Evolutionary conservation across 2,797 vertebrate species (phyloP).

Genomic region (Rhabdomys pumilio): DNA sequence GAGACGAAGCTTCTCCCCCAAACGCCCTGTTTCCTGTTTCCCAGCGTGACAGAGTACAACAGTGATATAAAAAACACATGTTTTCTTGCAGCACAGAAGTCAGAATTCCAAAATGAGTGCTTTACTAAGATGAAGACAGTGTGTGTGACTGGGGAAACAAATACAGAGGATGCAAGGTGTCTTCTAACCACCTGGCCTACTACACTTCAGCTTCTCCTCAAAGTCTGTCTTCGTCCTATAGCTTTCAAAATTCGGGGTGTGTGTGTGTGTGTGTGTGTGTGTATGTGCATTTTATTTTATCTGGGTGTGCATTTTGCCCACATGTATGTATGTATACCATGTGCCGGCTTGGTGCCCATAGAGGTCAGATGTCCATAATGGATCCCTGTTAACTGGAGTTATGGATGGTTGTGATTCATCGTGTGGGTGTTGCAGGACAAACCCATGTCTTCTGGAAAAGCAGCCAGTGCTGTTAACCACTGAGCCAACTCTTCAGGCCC

Average conservation of each 20-base stretch:
- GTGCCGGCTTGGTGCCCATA: too few species aligned
- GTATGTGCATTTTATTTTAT: background rate
- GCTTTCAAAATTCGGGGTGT: background rate
- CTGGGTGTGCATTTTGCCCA: background rate
- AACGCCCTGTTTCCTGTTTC: background rate
- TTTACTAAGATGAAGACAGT: background rate
- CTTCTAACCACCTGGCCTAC: background rate
- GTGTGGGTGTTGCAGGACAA: background rate
- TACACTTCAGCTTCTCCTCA: background rate
- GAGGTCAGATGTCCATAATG: too few species aligned
- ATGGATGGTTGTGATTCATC: too few species aligned
- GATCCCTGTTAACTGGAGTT: too few species aligned
- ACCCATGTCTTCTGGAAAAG: background rate
- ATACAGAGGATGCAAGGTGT: background rate
- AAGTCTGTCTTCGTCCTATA: background rate
- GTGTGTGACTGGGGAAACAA: background rate
- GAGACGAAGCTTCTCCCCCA: background rate
- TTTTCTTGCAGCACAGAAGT: background rate
- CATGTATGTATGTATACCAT: background rate
- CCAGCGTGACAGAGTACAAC: background rate
- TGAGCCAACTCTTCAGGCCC: background rate
- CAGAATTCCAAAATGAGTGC: background rate
- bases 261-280: too few species aligned
- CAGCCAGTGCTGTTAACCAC: background rate
- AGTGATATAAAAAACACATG: background rate